Percentiles rank a stretch among this genome's conserved stretches.
Conservation (phyloP, 2,888 invertebrate genomes). For the Anodontia alba region DNA sequence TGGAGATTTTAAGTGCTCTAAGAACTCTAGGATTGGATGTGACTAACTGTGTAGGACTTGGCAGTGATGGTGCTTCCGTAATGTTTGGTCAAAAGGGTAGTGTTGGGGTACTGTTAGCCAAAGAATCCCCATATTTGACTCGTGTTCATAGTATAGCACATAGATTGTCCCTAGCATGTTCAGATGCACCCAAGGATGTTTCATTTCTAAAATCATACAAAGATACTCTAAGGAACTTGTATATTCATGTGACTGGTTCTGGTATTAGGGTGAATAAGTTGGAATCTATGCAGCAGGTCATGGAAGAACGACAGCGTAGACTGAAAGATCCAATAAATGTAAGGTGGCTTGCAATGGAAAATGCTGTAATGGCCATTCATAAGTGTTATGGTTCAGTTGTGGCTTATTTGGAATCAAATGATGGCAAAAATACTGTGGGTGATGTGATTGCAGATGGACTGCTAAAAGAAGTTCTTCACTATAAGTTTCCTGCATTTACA, state of each 20-base stretch:
- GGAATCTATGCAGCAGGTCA: slow-evolving; percentile 20
- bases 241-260: slow-evolving; percentile 20
- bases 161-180: slow-evolving; percentile 14
- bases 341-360: slow-evolving; percentile 12
- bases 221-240: slow-evolving; percentile 10
- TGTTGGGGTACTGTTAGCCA: not conserved
- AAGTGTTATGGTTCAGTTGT: slow-evolving; percentile 23
- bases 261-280: not conserved
- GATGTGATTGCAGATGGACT: slow-evolving; percentile 21
- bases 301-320: slow-evolving; percentile 17
- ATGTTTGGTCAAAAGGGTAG: not conserved
- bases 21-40: not conserved
- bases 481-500: slow-evolving; percentile 29
- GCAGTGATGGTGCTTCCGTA: slow-evolving; percentile 31
- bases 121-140: slow-evolving; percentile 12
- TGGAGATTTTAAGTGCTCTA: no score
- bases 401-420: slow-evolving; percentile 15
- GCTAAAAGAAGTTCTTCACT: slow-evolving; percentile 12
- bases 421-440: slow-evolving; percentile 14
- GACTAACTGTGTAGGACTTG: slow-evolving; percentile 25
- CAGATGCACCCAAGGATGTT: slow-evolving; percentile 16
- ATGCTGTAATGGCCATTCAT: slow-evolving; percentile 10
- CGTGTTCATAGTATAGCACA: slow-evolving; percentile 28
- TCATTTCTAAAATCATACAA: slow-evolving; percentile 11
- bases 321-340: slow-evolving; percentile 28